These are phyloP conservation scores for Leptopilina clavipes DNA, from an alignment of 1,140 invertebrate species.

Conservation along the genomic window DNA sequence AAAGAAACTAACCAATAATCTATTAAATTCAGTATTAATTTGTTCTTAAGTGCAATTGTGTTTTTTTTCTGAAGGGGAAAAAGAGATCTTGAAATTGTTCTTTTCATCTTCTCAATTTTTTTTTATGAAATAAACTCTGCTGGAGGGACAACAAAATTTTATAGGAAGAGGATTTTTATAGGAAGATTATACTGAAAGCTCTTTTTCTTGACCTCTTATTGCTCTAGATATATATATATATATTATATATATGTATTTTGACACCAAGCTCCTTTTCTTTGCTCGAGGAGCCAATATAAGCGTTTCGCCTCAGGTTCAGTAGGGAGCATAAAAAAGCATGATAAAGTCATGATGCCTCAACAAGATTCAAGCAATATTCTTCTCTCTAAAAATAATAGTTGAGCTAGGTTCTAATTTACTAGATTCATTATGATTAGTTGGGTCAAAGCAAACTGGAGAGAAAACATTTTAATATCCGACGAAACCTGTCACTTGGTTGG, in stretches of 20 bases:
- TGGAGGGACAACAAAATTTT: neutral
- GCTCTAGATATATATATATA: neutral
- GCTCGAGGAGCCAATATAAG: constrained; percentile 18
- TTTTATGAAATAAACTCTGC: neutral
- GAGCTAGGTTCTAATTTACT: neutral
- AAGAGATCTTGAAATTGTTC: too few relatives aligned
- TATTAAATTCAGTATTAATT: too few relatives aligned
- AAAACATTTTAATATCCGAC: neutral
- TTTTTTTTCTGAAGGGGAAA: neutral
- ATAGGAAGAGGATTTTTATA: constrained; percentile 1
- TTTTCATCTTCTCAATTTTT: neutral
- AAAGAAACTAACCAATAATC: too few relatives aligned
- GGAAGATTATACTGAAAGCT: constrained; percentile 1
- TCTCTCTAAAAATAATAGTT: neutral
- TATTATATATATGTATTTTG: constrained; percentile 5
- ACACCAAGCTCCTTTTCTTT: constrained; percentile 12
- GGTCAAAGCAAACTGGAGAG: neutral
- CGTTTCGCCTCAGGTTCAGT: neutral
- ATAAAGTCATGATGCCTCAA: constrained; percentile 21
- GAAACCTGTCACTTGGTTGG: neutral
- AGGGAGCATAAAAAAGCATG: constrained; percentile 13
- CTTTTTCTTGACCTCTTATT: constrained; percentile 29
- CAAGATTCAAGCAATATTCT: constrained; percentile 24
- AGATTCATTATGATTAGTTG: neutral
- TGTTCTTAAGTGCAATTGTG: neutral